phyloP scores from a whole-genome alignment of 1,140 invertebrate genomes.

The Melipona quadrifasciata region DNA sequence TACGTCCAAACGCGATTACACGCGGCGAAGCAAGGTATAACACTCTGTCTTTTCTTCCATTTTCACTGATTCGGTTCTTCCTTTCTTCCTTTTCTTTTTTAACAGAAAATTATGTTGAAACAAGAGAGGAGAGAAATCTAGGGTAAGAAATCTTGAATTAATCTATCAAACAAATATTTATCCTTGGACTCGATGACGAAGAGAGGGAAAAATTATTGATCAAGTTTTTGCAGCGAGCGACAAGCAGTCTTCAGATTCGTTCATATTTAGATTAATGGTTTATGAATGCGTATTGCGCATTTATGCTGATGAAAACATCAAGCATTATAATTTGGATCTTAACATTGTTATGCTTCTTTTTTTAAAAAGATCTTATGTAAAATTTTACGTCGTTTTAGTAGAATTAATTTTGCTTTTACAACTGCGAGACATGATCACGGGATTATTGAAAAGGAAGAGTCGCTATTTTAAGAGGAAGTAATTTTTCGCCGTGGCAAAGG shows the following conservation, averaged over 20 bases:
- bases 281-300: neutral
- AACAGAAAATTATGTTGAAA: neutral
- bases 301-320: neutral
- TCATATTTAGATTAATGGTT: neutral
- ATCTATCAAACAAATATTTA: neutral
- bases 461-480: neutral
- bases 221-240: neutral
- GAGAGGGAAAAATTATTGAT: constrained; percentile 26
- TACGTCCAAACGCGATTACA: constrained; percentile 16
- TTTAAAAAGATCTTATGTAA: too few species aligned
- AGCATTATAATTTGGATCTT: neutral
- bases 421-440: too few species aligned
- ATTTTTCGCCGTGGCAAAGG: neutral
- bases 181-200: neutral
- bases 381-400: neutral
- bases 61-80: neutral
- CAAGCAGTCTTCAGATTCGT: neutral
- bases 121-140: too few species aligned
- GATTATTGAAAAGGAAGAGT: neutral
- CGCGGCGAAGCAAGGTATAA: neutral
- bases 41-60: neutral
- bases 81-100: too few species aligned
- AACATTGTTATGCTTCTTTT: neutral
- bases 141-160: neutral
- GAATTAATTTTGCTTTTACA: neutral